Evolutionary conservation across 2,888 invertebrate species (phyloP), one percentile per base, ranked within the genome.

Genomic region (Cryptophagus acutangulus): DNA sequence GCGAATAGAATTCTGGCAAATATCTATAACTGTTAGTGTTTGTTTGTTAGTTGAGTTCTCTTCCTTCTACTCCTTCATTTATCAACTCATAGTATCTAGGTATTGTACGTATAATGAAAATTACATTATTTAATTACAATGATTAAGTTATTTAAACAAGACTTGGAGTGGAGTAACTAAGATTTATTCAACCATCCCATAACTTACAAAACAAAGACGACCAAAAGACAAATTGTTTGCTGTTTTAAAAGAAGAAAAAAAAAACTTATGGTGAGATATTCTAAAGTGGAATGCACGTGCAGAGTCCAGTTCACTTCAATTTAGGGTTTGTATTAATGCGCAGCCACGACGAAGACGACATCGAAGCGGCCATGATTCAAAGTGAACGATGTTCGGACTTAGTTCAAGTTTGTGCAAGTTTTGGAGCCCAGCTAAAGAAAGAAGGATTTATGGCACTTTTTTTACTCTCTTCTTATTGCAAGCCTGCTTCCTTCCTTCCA

Each of bases 371-470:
- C 66, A 69, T 69, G 65, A 64, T 63, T 69, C 68, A 69, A 65
- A 61, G 63, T 68, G 68, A 68, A 66, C 65, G 66, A 67, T 66
- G 67, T 63, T 61, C 65, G 65, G 69, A 68, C 67, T 69, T 69
- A 65, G 26, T 58, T 57, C 60, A 62, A 65, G 66, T 66, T 68
- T 65, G 66, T 64, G 65, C 65, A 67, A 64, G 63, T 67, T 66
- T 31, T 55, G 59, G 61, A 59, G 55, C 58, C 59, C 57, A 51
- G 61, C 59, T 62, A 64, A 63, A 63, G 61, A 63, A 66, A 66
- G 65, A 63, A 67, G 61, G 65, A 68, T 68, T 69, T 67, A 68
- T 66, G 62, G 55, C 50, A 52, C 55, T 57, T 59, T 64, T 65
- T 65, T 62, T 63, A 59, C 40, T 46, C n/a, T n/a, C n/a, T n/a